A percentile compares a stretch with the other conserved stretches of the same genome.
Evolutionary conservation across 2,888 invertebrate genomes (phyloP).

Genomic region (Drosophila sordidapex): DNA sequence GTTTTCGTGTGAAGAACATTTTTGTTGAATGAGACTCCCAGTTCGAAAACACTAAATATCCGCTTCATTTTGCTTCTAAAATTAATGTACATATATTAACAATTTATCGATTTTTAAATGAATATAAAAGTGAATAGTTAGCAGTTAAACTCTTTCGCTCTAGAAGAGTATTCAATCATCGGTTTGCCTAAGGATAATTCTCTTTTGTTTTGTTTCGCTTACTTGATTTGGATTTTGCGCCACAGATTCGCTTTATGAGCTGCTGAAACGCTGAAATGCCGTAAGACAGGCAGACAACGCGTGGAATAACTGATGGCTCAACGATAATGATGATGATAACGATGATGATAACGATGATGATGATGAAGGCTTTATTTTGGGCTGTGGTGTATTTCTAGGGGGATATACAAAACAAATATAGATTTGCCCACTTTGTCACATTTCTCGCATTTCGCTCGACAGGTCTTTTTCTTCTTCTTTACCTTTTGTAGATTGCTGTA

Average conservation of each 20-base stretch:
- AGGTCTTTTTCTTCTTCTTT: constrained; percentile 14
- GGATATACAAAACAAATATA: constrained; percentile 14
- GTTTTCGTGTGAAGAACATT: not conserved
- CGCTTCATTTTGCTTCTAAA: too few relatives aligned
- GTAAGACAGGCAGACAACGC: constrained; percentile 35
- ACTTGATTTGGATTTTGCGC: constrained; percentile 31
- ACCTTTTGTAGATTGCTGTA: constrained; percentile 34
- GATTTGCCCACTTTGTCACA: constrained; percentile 40
- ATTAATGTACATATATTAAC: too few relatives aligned
- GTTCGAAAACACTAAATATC: not conserved
- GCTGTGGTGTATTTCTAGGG: not conserved
- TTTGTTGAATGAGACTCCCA: not conserved
- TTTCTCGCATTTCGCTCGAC: constrained; percentile 33
- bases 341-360: constrained; percentile 33
- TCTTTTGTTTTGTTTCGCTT: not conserved
- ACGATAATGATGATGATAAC: constrained; percentile 32
- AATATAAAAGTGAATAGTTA: not conserved
- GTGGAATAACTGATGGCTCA: constrained; percentile 66
- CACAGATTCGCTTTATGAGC: constrained; percentile 67
- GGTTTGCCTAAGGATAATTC: not conserved
- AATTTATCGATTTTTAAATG: not conserved
- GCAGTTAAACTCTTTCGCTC: not conserved
- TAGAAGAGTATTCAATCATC: not conserved
- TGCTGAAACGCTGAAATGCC: constrained; percentile 33
- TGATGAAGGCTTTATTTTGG: constrained; percentile 31